These are phyloP conservation scores for Agonopterix alstromeriana DNA, from an alignment of 2,888 invertebrate genomes.

Conservation along the genomic window DNA sequence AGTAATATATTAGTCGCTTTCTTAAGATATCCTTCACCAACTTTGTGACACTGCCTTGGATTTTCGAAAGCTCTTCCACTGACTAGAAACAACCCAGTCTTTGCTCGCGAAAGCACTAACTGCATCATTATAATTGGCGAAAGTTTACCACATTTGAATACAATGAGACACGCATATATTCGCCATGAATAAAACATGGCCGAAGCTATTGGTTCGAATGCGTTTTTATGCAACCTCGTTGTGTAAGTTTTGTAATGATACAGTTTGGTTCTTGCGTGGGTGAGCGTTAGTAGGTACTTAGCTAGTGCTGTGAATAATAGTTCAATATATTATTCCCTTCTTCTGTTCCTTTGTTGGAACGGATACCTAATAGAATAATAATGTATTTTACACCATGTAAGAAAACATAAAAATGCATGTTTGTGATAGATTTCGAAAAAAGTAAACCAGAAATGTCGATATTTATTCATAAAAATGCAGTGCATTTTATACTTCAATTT, in stretches of 20 bases:
- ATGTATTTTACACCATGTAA: too few relatives aligned
- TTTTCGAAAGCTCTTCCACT: slow-evolving; percentile 33
- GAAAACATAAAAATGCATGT: too few relatives aligned
- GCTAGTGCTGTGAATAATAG: too few relatives aligned
- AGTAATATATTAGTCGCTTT: too few relatives aligned
- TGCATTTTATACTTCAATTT: too few relatives aligned
- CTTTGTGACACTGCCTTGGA: slow-evolving; percentile 14
- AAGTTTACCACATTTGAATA: slow-evolving; percentile 69
- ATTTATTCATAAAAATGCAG: too few relatives aligned
- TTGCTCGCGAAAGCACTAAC: slow-evolving; percentile 46
- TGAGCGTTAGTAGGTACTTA: slow-evolving; percentile 4
- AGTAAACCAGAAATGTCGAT: too few relatives aligned
- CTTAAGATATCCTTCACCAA: not conserved
- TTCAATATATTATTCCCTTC: too few relatives aligned
- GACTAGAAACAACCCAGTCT: slow-evolving; percentile 34
- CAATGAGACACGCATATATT: slow-evolving; percentile 54
- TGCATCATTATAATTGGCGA: slow-evolving; percentile 60
- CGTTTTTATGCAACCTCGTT: slow-evolving; percentile 53
- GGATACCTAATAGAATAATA: too few relatives aligned
- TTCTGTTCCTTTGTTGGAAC: too few relatives aligned
- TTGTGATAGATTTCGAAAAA: too few relatives aligned
- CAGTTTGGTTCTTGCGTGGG: slow-evolving; percentile 23
- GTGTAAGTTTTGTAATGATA: slow-evolving; percentile 42
- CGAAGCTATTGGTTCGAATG: slow-evolving; percentile 24
- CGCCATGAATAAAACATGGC: slow-evolving; percentile 63